These are phyloP conservation scores for Cochlearius cochlearius DNA, from an alignment of 2,113 vertebrate species.

Conservation along the genomic window DNA sequence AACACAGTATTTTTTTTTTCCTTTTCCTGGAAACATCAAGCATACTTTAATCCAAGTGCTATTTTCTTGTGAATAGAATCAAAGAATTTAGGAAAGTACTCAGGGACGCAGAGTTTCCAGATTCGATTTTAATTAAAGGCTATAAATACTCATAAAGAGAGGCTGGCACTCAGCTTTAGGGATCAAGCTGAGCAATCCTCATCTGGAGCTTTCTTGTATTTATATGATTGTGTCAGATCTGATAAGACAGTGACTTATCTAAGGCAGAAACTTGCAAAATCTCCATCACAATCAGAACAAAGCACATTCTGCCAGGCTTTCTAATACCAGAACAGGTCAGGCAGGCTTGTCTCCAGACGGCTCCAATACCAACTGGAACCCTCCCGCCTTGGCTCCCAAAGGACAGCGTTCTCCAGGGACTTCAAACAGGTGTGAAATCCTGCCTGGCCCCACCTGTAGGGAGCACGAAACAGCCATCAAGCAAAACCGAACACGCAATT, in stretches of 20 bases:
- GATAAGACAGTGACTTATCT: not conserved
- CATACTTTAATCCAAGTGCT: constrained; percentile 15
- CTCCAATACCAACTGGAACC: not conserved
- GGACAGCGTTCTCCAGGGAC: not conserved
- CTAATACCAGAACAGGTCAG: not conserved
- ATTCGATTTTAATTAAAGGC: constrained; percentile 2
- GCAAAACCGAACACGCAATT: not conserved
- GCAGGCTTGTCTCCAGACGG: not conserved
- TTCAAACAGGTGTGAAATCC: constrained; percentile 27
- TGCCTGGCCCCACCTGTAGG: not conserved
- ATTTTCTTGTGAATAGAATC: constrained; percentile 30
- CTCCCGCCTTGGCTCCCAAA: not conserved
- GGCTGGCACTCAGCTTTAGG: constrained; percentile 9
- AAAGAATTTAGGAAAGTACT: constrained; percentile 22
- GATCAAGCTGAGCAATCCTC: constrained; percentile 43
- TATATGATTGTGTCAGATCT: not conserved
- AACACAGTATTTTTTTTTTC: not conserved
- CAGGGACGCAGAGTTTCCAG: not conserved
- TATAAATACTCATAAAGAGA: constrained; percentile 33
- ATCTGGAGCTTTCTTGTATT: not conserved
- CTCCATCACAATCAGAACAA: not conserved
- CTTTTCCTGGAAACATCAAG: constrained; percentile 1
- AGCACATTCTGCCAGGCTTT: not conserved
- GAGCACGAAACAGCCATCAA: not conserved
- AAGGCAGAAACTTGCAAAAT: constrained; percentile 4